Conservation (phyloP, 2,797 vertebrate genomes). For the Arctocebus calabarensis region DNA sequence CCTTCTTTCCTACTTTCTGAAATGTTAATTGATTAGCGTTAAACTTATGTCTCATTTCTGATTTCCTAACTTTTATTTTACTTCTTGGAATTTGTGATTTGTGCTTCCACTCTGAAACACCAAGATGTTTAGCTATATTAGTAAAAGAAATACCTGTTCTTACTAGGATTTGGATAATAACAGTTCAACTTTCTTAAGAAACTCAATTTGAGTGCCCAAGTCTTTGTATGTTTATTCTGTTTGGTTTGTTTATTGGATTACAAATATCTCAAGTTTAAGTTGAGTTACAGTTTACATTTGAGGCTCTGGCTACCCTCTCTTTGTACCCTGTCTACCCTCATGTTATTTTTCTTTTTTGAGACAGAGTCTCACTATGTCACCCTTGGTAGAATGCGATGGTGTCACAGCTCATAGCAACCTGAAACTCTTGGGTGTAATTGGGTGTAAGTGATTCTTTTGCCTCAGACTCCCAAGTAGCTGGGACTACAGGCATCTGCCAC, state of each 20-base stretch:
- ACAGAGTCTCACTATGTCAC: too few relatives aligned
- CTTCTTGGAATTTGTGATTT: slow-evolving; percentile 22
- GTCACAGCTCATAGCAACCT: too few relatives aligned
- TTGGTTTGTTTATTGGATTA: background rate
- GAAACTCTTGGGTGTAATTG: too few relatives aligned
- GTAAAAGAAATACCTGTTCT: background rate
- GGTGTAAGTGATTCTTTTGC: too few relatives aligned
- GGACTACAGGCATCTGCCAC: too few relatives aligned
- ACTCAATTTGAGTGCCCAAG: background rate
- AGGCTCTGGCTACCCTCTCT: background rate
- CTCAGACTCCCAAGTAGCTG: too few relatives aligned
- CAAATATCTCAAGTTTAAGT: background rate
- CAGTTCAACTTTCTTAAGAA: slow-evolving; percentile 1
- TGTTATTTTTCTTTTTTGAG: background rate
- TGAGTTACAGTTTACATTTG: background rate
- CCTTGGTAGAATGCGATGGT: too few relatives aligned
- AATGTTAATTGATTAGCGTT: background rate
- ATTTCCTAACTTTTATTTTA: background rate
- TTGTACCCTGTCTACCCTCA: background rate
- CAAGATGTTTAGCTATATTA: background rate
- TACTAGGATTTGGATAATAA: background rate
- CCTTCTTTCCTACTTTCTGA: slow-evolving; percentile 5
- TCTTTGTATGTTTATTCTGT: background rate
- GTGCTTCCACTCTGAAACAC: background rate
- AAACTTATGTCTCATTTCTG: slow-evolving; percentile 10